Evolutionary conservation across 2,797 vertebrate genomes (phyloP).

Genomic region (Oryzias sinensis): DNA sequence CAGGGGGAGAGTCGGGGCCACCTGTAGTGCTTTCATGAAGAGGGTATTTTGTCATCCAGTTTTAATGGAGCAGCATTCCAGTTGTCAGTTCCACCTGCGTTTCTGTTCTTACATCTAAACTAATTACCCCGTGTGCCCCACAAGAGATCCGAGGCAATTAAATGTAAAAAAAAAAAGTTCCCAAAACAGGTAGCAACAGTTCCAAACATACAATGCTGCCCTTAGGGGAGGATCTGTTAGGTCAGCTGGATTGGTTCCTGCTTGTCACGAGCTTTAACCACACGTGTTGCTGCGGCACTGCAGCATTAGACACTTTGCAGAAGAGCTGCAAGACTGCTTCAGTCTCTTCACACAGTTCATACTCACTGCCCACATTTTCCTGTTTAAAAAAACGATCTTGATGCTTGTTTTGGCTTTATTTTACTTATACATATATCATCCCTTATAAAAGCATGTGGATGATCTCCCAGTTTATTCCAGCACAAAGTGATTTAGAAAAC

Average conservation of each 20-base stretch:
- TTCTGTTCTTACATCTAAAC: constrained; percentile 42
- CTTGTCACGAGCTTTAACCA: constrained; percentile 42
- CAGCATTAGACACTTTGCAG: constrained; percentile 19
- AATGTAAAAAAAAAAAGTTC: constrained; percentile 47
- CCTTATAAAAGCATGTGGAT: neutral
- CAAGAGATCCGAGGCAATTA: constrained; percentile 58
- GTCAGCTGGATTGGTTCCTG: constrained; percentile 23
- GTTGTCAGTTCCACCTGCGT: constrained; percentile 42
- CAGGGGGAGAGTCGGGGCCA: constrained; percentile 19
- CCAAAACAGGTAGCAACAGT: constrained; percentile 49
- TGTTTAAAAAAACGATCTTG: no score
- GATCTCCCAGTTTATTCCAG: constrained; percentile 3
- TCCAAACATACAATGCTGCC: constrained; percentile 34
- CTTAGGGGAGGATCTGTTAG: constrained; percentile 33
- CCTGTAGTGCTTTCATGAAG: constrained; percentile 34
- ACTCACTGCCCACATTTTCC: no score
- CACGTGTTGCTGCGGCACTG: constrained; percentile 29
- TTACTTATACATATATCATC: no score
- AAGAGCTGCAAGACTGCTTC: no score
- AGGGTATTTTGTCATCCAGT: constrained; percentile 29
- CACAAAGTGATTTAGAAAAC: neutral
- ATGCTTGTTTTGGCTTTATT: no score
- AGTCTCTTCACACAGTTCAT: no score
- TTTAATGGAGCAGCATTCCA: constrained; percentile 41
- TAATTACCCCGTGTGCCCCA: constrained; percentile 49